Evolutionary conservation across 2,113 vertebrate genomes (phyloP).

Genomic region (Neolamprologus longior): DNA sequence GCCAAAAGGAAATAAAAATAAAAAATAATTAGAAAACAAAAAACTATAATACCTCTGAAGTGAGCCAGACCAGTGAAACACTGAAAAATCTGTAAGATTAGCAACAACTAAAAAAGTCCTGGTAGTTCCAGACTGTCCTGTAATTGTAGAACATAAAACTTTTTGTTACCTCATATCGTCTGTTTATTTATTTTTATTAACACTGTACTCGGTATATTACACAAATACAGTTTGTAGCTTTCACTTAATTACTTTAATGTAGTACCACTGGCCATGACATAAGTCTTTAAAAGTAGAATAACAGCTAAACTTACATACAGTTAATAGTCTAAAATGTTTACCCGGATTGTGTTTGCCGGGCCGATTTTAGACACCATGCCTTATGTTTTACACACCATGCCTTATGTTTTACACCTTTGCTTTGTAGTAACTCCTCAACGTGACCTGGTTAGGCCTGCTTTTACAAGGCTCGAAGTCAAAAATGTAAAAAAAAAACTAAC

Average conservation of each 20-base stretch:
- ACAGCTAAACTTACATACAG: background rate
- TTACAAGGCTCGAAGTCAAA: background rate
- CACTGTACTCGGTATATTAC: background rate
- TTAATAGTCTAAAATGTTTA: background rate
- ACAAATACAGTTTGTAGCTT: background rate
- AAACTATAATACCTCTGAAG: background rate
- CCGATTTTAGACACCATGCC: background rate
- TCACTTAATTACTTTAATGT: background rate
- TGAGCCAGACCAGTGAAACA: background rate
- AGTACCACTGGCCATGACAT: background rate
- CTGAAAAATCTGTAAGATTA: background rate
- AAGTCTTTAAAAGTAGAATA: background rate
- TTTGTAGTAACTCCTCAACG: background rate
- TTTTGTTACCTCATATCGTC: background rate
- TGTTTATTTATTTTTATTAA: background rate
- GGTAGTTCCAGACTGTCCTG: background rate
- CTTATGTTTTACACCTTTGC: background rate
- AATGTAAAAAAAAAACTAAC: background rate
- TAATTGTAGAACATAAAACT: accelerated
- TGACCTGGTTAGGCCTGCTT: background rate
- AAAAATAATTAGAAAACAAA: background rate
- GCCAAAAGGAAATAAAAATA: background rate
- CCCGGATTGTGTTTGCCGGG: background rate
- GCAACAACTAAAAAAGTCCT: background rate
- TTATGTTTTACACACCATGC: background rate